Evolutionary conservation across 2,113 vertebrate genomes (phyloP).

Genomic region (Brachyistius frenatus): DNA sequence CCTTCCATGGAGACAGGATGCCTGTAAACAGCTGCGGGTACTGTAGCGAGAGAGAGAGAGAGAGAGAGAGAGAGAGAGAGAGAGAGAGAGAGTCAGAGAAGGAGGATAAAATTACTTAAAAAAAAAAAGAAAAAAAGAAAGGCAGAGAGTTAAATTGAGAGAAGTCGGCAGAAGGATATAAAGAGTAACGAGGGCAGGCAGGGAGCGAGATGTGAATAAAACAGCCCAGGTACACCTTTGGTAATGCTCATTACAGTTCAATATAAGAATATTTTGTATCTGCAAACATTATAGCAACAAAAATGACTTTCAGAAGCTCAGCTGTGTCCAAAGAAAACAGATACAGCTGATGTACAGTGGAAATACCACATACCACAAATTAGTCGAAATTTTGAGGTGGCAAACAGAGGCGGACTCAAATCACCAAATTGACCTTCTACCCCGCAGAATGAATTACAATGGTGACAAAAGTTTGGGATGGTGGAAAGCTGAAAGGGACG

Average conservation of each 20-base stretch:
- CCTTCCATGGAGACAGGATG: slow-evolving; percentile 97
- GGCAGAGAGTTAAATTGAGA: no score
- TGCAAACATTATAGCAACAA: slow-evolving; percentile 10
- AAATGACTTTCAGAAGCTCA: slow-evolving; percentile 14
- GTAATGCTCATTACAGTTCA: neutral
- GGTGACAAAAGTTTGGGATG: slow-evolving; percentile 76
- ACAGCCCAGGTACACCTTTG: neutral
- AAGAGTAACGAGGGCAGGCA: neutral
- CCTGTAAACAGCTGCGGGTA: slow-evolving; percentile 96
- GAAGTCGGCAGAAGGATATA: no score
- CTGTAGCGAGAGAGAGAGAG: slow-evolving; percentile 73
- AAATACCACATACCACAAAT: slow-evolving; percentile 81
- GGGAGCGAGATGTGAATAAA: neutral
- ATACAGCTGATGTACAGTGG: slow-evolving; percentile 25
- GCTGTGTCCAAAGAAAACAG: slow-evolving; percentile 32
- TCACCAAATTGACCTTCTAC: slow-evolving; percentile 73
- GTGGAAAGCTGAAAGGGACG: slow-evolving; percentile 61
- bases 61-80: no score
- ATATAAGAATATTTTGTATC: neutral
- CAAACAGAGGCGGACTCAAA: slow-evolving; percentile 47
- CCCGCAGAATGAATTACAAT: slow-evolving; percentile 70
- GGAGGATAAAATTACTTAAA: no score
- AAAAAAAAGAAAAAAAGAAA: neutral
- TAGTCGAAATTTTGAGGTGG: slow-evolving; percentile 47
- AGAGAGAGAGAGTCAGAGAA: no score